Percentiles rank a stretch among this genome's conserved stretches.
These are phyloP conservation scores for Drosophila ogumai DNA, from an alignment of 1,140 invertebrate genomes.

Conservation along the genomic window DNA sequence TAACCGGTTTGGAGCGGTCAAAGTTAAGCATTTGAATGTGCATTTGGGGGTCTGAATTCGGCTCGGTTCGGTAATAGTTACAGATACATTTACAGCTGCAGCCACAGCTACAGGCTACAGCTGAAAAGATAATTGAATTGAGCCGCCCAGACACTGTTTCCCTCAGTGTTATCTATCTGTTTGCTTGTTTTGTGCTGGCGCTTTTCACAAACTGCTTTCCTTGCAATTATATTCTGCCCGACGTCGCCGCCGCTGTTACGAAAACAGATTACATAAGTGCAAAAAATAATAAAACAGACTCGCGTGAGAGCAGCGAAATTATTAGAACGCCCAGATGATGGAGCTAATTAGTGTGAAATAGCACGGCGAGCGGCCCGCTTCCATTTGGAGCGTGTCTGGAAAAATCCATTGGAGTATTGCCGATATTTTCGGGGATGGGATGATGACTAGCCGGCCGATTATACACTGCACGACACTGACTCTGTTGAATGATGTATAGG, in stretches of 20 bases:
- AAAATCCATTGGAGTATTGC: conserved; percentile 23
- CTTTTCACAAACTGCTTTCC: conserved; percentile 56
- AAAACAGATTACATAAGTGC: conserved; percentile 81
- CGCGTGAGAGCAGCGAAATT: conserved; percentile 53
- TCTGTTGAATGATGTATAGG: conserved; percentile 8
- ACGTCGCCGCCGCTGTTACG: conserved; percentile 67
- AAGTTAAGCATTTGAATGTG: conserved; percentile 50
- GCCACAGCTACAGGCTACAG: background rate
- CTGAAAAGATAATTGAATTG: conserved; percentile 50
- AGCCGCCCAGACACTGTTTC: conserved; percentile 17
- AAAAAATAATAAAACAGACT: conserved; percentile 43
- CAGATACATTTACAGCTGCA: conserved; percentile 25
- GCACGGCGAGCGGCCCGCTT: conserved; percentile 17
- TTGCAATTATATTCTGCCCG: conserved; percentile 64
- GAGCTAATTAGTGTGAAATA: conserved; percentile 44
- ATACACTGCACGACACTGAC: conserved; percentile 36
- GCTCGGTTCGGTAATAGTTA: conserved; percentile 16
- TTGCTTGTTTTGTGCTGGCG: conserved; percentile 47
- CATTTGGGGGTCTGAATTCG: background rate
- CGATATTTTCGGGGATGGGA: background rate
- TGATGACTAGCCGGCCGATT: conserved; percentile 4
- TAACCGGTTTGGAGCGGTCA: conserved; percentile 65
- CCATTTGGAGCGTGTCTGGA: conserved; percentile 35
- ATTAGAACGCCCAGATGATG: conserved; percentile 31
- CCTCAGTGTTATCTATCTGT: conserved; percentile 61